These are phyloP conservation scores for Emydura subglobosa DNA, from an alignment of 2,113 vertebrate genomes.

Conservation along the genomic window DNA sequence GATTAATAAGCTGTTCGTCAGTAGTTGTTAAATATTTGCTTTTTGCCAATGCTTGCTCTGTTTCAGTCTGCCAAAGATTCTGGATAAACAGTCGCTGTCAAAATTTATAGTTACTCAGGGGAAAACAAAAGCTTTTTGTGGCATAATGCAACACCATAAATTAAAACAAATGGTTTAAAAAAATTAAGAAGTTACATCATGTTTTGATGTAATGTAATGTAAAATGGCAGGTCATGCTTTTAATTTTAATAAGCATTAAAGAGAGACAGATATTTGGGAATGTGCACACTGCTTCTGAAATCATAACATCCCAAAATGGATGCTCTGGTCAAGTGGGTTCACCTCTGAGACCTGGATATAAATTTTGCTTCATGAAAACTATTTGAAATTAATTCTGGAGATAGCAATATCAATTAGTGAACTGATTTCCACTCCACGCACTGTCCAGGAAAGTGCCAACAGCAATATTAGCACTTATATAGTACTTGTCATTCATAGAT, in stretches of 20 bases:
- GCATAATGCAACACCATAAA: conserved; percentile 70
- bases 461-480: not conserved
- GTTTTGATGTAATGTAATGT: conserved; percentile 77
- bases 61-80: conserved; percentile 66
- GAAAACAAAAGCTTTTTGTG: conserved; percentile 74
- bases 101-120: conserved; percentile 72
- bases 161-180: conserved; percentile 64
- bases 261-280: conserved; percentile 20
- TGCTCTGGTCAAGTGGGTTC: conserved; percentile 22
- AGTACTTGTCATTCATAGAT: conserved; percentile 1
- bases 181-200: conserved; percentile 75
- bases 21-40: conserved; percentile 59
- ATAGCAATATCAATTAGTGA: conserved; percentile 38
- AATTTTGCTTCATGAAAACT: conserved; percentile 42
- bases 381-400: conserved; percentile 49
- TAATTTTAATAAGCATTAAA: conserved; percentile 66
- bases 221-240: conserved; percentile 72
- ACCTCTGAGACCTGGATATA: conserved; percentile 54
- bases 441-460: conserved; percentile 21
- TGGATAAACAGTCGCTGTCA: conserved; percentile 67
- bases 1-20: conserved; percentile 58
- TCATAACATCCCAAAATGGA: conserved; percentile 1
- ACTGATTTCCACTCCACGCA: conserved; percentile 37
- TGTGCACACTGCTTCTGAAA: conserved; percentile 36
- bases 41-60: conserved; percentile 55